Evolutionary conservation across 2,888 invertebrate genomes (phyloP).

Genomic region (Dryocosmus kuriphilus): DNA sequence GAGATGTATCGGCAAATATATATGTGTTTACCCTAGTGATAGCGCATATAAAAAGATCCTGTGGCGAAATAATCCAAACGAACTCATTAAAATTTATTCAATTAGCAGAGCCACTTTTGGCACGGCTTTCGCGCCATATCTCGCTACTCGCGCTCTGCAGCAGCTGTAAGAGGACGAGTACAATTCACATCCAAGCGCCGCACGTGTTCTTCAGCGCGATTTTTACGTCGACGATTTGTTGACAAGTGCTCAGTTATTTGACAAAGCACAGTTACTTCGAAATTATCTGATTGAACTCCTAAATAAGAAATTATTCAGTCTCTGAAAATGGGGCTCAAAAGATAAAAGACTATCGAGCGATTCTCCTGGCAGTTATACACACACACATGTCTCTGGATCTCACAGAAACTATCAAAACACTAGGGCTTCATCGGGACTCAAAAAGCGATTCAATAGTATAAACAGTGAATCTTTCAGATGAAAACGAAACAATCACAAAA

Average conservation of each 20-base stretch:
- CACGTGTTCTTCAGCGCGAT: slow-evolving; percentile 46
- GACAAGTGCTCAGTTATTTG: slow-evolving; percentile 46
- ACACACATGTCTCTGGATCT: slow-evolving; percentile 13
- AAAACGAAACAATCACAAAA: too few species aligned
- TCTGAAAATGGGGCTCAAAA: neutral
- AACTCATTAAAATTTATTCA: slow-evolving; percentile 7
- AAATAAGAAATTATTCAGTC: slow-evolving; percentile 42
- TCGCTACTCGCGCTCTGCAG: slow-evolving; percentile 55
- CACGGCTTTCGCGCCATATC: slow-evolving; percentile 45
- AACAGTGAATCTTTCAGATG: too few species aligned
- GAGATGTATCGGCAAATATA: too few species aligned
- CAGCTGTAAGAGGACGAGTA: slow-evolving; percentile 55
- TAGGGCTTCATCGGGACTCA: too few species aligned
- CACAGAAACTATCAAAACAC: neutral
- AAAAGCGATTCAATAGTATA: too few species aligned
- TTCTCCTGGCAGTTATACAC: neutral
- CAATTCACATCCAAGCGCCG: slow-evolving; percentile 49
- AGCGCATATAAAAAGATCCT: neutral
- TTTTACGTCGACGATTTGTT: slow-evolving; percentile 65
- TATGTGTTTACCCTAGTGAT: too few species aligned
- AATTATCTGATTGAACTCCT: slow-evolving; percentile 40
- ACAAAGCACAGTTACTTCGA: slow-evolving; percentile 3
- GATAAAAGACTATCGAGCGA: slow-evolving; percentile 1
- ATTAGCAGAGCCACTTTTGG: slow-evolving; percentile 43
- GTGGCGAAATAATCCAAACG: neutral